phyloP scores from a whole-genome alignment of 2,797 vertebrate genomes.

The Erethizon dorsatum region DNA sequence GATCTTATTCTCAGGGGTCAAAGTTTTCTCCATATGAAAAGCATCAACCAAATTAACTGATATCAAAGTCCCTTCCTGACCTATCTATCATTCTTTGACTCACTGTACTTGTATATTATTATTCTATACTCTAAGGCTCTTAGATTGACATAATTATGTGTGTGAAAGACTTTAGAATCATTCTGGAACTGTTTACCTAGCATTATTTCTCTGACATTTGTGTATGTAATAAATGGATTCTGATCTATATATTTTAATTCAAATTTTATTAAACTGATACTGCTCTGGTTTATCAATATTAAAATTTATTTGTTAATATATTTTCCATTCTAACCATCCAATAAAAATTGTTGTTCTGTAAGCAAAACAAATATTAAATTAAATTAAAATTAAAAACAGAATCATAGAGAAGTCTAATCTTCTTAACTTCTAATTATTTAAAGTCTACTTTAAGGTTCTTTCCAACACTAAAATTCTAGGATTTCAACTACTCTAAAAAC shows the following conservation, averaged over 20 bases:
- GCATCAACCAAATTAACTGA: background rate
- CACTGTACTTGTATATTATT: background rate
- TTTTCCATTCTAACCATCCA: background rate
- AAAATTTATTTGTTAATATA: background rate
- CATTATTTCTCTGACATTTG: background rate
- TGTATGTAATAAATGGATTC: background rate
- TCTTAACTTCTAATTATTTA: conserved; percentile 50
- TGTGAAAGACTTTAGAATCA: background rate
- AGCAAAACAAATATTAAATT: background rate
- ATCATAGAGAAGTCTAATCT: background rate
- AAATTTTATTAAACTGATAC: background rate
- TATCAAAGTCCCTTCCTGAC: background rate
- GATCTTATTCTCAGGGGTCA: background rate
- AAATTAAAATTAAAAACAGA: background rate
- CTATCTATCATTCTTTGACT: background rate
- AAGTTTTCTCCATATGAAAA: background rate
- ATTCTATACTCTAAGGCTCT: background rate
- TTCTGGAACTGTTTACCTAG: background rate
- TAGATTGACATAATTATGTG: background rate
- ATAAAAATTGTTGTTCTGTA: background rate
- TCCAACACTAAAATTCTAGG: conserved; percentile 43
- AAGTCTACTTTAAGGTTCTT: conserved; percentile 40
- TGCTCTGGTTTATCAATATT: background rate
- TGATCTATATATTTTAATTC: background rate
- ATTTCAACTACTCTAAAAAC: conserved; percentile 35